phyloP scores from a whole-genome alignment of 2,113 vertebrate genomes.

The Rhynchopsitta pachyrhyncha region DNA sequence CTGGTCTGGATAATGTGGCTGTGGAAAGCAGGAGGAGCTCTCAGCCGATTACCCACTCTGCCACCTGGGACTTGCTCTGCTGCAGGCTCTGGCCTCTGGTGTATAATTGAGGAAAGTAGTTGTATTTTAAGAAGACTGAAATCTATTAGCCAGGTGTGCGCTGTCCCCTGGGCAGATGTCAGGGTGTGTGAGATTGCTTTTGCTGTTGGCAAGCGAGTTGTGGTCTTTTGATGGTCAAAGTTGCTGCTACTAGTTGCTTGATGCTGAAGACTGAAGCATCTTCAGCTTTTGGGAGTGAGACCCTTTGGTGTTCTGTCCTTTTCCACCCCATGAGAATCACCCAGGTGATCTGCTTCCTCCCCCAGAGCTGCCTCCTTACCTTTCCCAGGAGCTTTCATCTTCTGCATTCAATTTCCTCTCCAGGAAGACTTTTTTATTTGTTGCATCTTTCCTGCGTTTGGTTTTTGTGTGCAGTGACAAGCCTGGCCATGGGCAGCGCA shows the following conservation, averaged over 20 bases:
- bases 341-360: not conserved
- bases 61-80: not conserved
- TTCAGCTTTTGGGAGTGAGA: not conserved
- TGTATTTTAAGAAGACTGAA: not conserved
- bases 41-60: not conserved
- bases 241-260: not conserved
- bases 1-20: not conserved
- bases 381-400: not conserved
- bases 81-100: not conserved
- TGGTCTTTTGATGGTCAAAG: rapidly evolving
- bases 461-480: not conserved
- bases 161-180: not conserved
- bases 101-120: not conserved
- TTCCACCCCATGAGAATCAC: not conserved
- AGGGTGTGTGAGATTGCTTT: not conserved
- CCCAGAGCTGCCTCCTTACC: not conserved
- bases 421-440: not conserved
- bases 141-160: not conserved
- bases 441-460: not conserved
- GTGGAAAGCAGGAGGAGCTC: not conserved
- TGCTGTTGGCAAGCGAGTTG: not conserved
- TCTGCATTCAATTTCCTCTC: not conserved
- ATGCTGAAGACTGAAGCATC: not conserved
- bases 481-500: not conserved
- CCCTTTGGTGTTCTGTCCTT: not conserved